phyloP scores from a whole-genome alignment of 2,888 invertebrate species.

The Polydrusus cervinus region DNA sequence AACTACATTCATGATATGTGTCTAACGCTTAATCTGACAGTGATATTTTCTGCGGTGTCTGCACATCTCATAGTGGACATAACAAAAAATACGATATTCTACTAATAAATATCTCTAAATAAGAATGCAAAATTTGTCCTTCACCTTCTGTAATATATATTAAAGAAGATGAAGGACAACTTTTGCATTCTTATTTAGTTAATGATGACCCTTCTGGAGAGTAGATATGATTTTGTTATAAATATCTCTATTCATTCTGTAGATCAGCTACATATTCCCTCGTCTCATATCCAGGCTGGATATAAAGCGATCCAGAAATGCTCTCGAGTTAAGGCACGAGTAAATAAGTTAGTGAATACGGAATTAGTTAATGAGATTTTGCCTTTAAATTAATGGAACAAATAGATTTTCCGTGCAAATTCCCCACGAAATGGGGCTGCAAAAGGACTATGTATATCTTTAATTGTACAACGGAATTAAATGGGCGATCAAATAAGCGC shows the following conservation, averaged over 20 bases:
- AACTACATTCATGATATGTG: too few species aligned
- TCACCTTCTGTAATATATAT: too few species aligned
- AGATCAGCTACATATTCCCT: not conserved
- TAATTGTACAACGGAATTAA: slow-evolving; percentile 59
- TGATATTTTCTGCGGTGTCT: too few species aligned
- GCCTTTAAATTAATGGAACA: slow-evolving; percentile 59
- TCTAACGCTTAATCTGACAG: too few species aligned
- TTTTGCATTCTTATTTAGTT: too few species aligned
- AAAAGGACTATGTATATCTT: slow-evolving; percentile 58
- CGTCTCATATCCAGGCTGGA: not conserved
- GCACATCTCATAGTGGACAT: too few species aligned
- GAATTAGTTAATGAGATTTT: slow-evolving; percentile 57
- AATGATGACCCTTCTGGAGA: too few species aligned
- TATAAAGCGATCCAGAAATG: slow-evolving; percentile 8
- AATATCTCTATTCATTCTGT: not conserved
- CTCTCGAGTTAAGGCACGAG: slow-evolving; percentile 8
- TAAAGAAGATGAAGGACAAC: too few species aligned
- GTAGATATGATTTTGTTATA: too few species aligned
- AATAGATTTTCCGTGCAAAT: slow-evolving; percentile 60
- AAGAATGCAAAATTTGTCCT: too few species aligned
- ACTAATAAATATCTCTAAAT: too few species aligned
- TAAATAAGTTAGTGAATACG: slow-evolving; percentile 38
- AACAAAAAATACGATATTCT: too few species aligned
- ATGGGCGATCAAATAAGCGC: slow-evolving; percentile 55
- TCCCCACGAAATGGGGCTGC: slow-evolving; percentile 58